phyloP scores from a whole-genome alignment of 2,113 vertebrate species.

The Pholis gunnellus region DNA sequence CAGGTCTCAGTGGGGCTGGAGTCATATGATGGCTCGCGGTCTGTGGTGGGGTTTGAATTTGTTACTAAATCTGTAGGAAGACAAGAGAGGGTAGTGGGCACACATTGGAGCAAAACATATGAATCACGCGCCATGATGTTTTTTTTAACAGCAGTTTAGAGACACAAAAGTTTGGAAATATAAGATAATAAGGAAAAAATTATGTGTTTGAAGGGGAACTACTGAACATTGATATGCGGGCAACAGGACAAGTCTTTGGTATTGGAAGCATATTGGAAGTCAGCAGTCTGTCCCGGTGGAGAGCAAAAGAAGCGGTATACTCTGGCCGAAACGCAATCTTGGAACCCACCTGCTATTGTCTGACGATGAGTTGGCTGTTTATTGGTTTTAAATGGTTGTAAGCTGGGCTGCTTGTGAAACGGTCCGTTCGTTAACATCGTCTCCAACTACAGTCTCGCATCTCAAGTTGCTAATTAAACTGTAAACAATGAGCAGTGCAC shows the following conservation, averaged over 20 bases:
- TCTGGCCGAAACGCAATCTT: neutral
- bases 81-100: neutral
- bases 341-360: neutral
- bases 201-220: neutral
- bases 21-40: constrained; percentile 27
- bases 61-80: constrained; percentile 74
- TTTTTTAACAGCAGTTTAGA: neutral
- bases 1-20: constrained; percentile 89
- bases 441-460: neutral
- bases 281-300: too few relatives aligned
- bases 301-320: too few relatives aligned
- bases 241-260: neutral
- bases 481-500: too few relatives aligned
- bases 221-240: neutral
- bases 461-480: neutral
- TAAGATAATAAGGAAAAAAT: neutral
- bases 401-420: neutral
- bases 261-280: too few relatives aligned
- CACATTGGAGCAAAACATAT: neutral
- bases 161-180: neutral
- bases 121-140: neutral
- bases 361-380: neutral
- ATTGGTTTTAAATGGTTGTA: neutral
- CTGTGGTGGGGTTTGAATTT: neutral
- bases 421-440: neutral